Evolutionary conservation across 2,888 invertebrate species (phyloP).

Genomic region (Troides helena): DNA sequence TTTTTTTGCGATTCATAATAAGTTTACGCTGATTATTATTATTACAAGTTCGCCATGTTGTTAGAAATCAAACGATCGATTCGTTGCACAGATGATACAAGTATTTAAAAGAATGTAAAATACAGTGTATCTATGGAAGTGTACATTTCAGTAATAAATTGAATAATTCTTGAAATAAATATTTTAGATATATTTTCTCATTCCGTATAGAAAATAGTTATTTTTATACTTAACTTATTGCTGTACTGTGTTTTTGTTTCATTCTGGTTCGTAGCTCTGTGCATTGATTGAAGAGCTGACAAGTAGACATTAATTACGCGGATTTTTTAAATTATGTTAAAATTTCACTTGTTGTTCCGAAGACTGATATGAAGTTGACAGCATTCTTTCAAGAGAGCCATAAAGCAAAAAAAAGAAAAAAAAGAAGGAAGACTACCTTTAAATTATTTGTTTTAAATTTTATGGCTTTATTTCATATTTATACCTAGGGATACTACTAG

Average conservation of each 20-base stretch:
- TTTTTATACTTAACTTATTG: too few species aligned
- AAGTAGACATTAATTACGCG: slow-evolving; percentile 4
- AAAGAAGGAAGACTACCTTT: too few species aligned
- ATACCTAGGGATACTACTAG: too few species aligned
- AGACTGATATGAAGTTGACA: too few species aligned
- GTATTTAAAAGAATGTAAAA: not conserved
- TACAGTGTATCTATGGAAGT: not conserved
- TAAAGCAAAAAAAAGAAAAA: too few species aligned
- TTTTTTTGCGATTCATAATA: slow-evolving; percentile 17
- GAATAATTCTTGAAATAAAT: not conserved
- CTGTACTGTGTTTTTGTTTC: too few species aligned
- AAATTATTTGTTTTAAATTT: too few species aligned
- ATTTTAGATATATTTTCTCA: too few species aligned
- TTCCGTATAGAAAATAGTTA: too few species aligned
- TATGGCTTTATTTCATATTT: too few species aligned
- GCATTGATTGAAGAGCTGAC: not conserved
- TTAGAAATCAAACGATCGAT: slow-evolving; percentile 49
- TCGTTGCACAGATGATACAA: slow-evolving; percentile 28
- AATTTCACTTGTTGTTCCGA: not conserved
- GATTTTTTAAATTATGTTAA: slow-evolving; percentile 7
- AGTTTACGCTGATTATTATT: slow-evolving; percentile 21
- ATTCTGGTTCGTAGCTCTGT: not conserved
- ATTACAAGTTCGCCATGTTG: slow-evolving; percentile 71
- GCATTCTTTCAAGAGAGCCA: too few species aligned
- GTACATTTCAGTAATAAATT: not conserved